These are phyloP conservation scores for Odontamblyopus lacepedii DNA, from an alignment of 2,797 vertebrate species.

Conservation along the genomic window DNA sequence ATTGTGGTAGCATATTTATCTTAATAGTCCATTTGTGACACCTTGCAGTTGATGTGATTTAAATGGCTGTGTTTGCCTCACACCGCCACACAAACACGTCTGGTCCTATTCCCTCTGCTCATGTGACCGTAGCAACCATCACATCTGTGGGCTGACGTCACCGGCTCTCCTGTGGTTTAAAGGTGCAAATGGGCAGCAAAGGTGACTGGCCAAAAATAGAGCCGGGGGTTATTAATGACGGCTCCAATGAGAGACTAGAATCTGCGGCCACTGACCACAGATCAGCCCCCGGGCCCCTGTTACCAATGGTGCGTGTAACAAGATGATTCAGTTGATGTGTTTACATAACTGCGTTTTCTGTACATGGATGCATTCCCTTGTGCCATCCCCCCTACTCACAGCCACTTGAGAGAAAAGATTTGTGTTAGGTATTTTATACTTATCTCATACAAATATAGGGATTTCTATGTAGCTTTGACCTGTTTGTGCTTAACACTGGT, in stretches of 20 bases:
- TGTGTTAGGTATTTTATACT: slow-evolving; percentile 9
- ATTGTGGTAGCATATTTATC: too few species aligned
- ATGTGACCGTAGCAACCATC: slow-evolving; percentile 12
- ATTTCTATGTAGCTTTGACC: background rate
- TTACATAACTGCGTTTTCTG: slow-evolving; percentile 39
- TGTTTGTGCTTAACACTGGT: background rate
- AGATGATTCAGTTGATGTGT: slow-evolving; percentile 33
- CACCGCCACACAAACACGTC: background rate
- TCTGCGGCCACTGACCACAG: slow-evolving; percentile 16
- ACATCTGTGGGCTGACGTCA: slow-evolving; percentile 16
- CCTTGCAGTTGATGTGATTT: background rate
- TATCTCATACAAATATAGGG: slow-evolving; percentile 12
- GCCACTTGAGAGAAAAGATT: slow-evolving; percentile 14
- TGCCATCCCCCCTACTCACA: slow-evolving; percentile 14
- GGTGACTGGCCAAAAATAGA: slow-evolving; percentile 12
- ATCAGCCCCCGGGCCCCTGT: slow-evolving; percentile 17
- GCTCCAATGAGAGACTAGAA: background rate
- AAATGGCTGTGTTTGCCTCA: background rate
- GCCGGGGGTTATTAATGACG: slow-evolving; percentile 11
- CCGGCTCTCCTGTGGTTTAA: slow-evolving; percentile 19
- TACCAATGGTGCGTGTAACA: slow-evolving; percentile 39
- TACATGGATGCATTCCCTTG: slow-evolving; percentile 38
- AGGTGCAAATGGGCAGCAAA: slow-evolving; percentile 21
- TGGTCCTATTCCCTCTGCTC: background rate
- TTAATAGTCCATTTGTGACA: background rate